Conservation (phyloP, 2,888 invertebrate genomes). For the Belgica antarctica region DNA sequence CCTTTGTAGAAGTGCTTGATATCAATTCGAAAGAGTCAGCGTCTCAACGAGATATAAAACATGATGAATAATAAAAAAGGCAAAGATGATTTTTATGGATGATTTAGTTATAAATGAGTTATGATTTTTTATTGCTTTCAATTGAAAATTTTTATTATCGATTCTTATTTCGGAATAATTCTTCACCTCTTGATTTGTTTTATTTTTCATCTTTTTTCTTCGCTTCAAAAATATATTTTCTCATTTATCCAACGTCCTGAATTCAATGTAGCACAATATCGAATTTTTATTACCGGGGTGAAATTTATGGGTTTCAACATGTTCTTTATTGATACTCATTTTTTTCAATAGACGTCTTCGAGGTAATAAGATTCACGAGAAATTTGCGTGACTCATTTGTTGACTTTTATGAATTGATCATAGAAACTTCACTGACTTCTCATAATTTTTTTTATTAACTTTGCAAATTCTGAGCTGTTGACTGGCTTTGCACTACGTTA, state of each 20-base stretch:
- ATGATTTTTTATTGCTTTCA: conserved; percentile 40
- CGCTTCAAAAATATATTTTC: conserved; percentile 2
- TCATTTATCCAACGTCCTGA: conserved; percentile 11
- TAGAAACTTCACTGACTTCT: too few species aligned
- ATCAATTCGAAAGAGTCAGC: too few species aligned
- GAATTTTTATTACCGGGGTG: conserved; percentile 18
- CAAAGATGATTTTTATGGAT: conserved; percentile 40
- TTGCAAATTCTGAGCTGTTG: too few species aligned
- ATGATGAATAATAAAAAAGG: conserved; percentile 39
- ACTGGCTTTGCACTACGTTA: too few species aligned
- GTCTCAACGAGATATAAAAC: neutral
- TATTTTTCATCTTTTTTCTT: neutral
- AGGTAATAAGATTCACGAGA: neutral
- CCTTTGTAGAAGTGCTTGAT: neutral
- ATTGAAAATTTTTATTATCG: conserved; percentile 36
- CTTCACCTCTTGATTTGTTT: conserved; percentile 34
- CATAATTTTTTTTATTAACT: too few species aligned
- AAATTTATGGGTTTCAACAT: conserved; percentile 21
- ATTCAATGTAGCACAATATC: conserved; percentile 19
- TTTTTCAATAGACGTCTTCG: conserved; percentile 3
- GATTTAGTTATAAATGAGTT: conserved; percentile 42
- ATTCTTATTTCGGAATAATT: neutral
- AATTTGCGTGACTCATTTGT: neutral
- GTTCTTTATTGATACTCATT: conserved; percentile 23
- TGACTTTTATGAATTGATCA: too few species aligned